Evolutionary conservation across 2,888 invertebrate species (phyloP).

Genomic region (Lepidonotus clava): DNA sequence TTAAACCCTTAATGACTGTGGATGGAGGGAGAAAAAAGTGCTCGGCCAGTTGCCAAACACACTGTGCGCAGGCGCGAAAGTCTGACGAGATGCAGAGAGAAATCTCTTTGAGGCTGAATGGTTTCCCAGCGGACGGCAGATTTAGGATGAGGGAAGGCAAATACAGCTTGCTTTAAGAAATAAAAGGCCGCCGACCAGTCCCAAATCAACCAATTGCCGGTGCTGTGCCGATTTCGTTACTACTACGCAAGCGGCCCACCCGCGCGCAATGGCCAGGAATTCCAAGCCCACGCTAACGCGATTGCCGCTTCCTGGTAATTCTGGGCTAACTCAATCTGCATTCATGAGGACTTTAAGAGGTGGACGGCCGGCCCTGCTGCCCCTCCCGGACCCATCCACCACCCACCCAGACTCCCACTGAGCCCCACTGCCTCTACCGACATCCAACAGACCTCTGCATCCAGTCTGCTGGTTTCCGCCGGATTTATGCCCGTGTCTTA

Average conservation of each 20-base stretch:
- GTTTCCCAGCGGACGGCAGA: too few species aligned
- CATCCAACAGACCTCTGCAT: background rate
- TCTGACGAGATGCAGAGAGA: too few species aligned
- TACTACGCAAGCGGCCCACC: background rate
- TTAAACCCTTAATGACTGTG: background rate
- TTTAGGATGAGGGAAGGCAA: background rate
- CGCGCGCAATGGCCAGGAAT: background rate
- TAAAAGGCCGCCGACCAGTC: background rate
- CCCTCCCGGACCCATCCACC: background rate
- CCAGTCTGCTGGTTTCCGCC: background rate
- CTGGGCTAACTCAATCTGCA: constrained; percentile 26
- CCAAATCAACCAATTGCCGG: constrained; percentile 7
- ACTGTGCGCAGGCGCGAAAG: too few species aligned
- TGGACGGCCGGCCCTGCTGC: background rate
- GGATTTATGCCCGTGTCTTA: constrained; percentile 15
- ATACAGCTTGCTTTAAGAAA: background rate
- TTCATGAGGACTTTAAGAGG: constrained; percentile 38
- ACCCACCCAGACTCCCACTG: background rate
- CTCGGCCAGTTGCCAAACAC: too few species aligned
- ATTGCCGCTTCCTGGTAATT: constrained; percentile 37
- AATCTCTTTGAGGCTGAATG: too few species aligned
- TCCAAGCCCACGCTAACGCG: constrained; percentile 14
- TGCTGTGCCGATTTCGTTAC: background rate
- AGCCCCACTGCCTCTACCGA: background rate
- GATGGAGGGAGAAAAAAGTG: background rate